phyloP scores from a whole-genome alignment of 1,140 invertebrate genomes.

The Trichonephila inaurata region DNA sequence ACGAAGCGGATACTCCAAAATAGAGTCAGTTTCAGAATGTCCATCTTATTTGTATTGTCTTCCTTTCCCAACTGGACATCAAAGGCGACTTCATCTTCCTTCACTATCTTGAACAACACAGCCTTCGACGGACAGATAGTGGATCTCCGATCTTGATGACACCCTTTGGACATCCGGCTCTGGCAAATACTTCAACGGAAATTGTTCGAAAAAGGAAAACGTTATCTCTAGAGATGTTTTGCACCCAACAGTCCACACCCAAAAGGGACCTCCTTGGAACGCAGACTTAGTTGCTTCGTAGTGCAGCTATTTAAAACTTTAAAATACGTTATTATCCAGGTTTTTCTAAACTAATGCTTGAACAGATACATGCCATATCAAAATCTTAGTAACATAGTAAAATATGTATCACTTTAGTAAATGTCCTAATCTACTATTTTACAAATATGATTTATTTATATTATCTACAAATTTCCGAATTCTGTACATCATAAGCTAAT shows the following conservation, averaged over 20 bases:
- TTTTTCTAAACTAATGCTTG: not conserved
- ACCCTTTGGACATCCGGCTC: not conserved
- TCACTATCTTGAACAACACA: not conserved
- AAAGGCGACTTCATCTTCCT: not conserved
- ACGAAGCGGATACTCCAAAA: conserved; percentile 14
- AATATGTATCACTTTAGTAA: too few relatives aligned
- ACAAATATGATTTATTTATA: too few relatives aligned
- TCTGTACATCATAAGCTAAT: too few relatives aligned
- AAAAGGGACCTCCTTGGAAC: not conserved
- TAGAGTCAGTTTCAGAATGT: not conserved
- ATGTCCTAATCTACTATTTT: too few relatives aligned
- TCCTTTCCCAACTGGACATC: not conserved
- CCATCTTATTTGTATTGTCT: conserved; percentile 12
- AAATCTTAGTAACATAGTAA: too few relatives aligned
- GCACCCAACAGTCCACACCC: not conserved
- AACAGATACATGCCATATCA: not conserved
- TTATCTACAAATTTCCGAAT: too few relatives aligned
- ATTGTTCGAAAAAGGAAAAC: conserved; percentile 22
- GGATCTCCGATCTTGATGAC: conserved; percentile 8
- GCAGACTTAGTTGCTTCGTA: not conserved
- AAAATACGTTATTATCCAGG: not conserved
- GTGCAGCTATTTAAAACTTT: conserved; percentile 2
- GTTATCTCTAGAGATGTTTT: conserved; percentile 8
- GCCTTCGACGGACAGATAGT: not conserved
- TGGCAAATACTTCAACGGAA: conserved; percentile 10